These are phyloP conservation scores for Sebastes baramenuke DNA, from an alignment of 2,797 vertebrate genomes.

Conservation along the genomic window DNA sequence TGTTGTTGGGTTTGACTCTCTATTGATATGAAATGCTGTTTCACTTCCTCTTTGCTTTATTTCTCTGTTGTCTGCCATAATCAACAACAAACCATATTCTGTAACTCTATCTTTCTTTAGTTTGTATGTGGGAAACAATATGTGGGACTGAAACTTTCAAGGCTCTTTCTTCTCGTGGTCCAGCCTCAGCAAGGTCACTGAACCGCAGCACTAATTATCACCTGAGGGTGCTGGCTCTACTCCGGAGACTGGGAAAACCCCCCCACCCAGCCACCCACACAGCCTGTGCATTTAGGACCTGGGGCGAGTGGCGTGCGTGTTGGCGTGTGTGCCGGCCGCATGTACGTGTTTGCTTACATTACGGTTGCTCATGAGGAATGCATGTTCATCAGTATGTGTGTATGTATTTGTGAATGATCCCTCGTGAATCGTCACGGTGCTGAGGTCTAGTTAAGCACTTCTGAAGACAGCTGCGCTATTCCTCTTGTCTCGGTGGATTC, in stretches of 20 bases:
- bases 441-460: conserved; percentile 48
- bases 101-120: not conserved
- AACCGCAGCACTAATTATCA: conserved; percentile 69
- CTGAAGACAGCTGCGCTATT: conserved; percentile 39
- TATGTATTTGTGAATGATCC: not conserved
- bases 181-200: conserved; percentile 55
- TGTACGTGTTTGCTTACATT: conserved; percentile 1
- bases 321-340: not conserved
- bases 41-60: not conserved
- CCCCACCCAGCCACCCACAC: not conserved
- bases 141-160: conserved; percentile 26
- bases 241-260: conserved; percentile 27
- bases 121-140: conserved; percentile 3
- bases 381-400: not conserved
- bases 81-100: conserved; percentile 11
- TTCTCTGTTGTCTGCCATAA: not conserved
- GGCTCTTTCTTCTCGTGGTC: conserved; percentile 28
- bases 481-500: conserved; percentile 46
- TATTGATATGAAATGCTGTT: not conserved
- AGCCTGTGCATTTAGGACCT: conserved; percentile 20
- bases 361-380: not conserved
- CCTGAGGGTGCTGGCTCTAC: conserved; percentile 53
- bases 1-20: not conserved
- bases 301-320: not conserved
- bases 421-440: conserved; percentile 10